Base-by-base conservation (phyloP, 2,113 vertebrate species). In the Ictalurus punctatus region DNA sequence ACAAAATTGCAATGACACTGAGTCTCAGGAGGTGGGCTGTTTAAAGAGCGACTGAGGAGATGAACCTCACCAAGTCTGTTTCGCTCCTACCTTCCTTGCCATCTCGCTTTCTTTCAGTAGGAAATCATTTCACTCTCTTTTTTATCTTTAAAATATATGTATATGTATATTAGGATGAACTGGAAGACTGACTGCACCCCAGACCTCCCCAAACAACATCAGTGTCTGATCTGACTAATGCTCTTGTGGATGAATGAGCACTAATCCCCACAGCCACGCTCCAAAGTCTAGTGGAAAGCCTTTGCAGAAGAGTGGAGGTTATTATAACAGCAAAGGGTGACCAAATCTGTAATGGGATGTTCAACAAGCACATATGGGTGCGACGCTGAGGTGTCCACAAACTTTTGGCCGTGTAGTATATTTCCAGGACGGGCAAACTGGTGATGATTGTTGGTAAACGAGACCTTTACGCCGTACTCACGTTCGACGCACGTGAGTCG, bases 41-140 rank as follows among this genome's bases (percentile, higher is more conserved):
- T 30, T 56, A 81, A 81, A 81, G 23, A 83, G 30, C 81, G 34
- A 40, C 81, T 40, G 58, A 61, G 81, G 56, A 61, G 40, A 83
- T 27, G 81, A 40, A 61, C 58, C 63, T 40, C 30, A 3, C 9
- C 0, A 6, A 25, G 16, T 54, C 52, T 48, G 10, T 27, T 78
- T 48, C 25, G 3, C 23, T 78, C 40, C 23, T 48, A 0, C 21
- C 12, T 52, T 52, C 9, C 21, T 13, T 76, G 8, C 17, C 17
- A 73, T 78, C 40, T 48, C 19, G 0, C 48, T 52, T 52, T 52
- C 44, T 78, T 16, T 48, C 10, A 21, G 6, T 40, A 40, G 10
- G 71, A 74, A 9, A 8, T 37, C 30, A 37, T 19, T 44, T 52
- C 12, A 2, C 23, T 27, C 30, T 40, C 34, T 37, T 21, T 21